A percentile compares a stretch with the other conserved stretches of the same genome.
Conservation (phyloP, 2,888 invertebrate species). For the Drosophila rellima region DNA sequence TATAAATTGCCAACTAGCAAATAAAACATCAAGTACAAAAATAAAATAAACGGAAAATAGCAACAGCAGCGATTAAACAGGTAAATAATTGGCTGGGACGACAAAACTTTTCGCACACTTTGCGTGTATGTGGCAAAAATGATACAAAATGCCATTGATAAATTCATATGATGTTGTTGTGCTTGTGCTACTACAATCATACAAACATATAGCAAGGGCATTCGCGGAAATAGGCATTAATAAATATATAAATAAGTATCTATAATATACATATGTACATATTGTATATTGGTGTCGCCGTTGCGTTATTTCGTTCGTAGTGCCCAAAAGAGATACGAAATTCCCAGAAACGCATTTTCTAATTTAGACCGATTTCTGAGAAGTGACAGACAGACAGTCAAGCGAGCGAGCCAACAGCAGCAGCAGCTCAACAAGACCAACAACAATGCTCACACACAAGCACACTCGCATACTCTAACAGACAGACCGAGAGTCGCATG, state of each 20-base stretch:
- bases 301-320: slow-evolving; percentile 65
- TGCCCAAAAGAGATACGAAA: slow-evolving; percentile 81
- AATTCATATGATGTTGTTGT: slow-evolving; percentile 41
- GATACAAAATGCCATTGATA: slow-evolving; percentile 57
- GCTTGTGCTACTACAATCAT: not conserved
- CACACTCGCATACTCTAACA: slow-evolving; percentile 14
- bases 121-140: slow-evolving; percentile 43
- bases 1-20: slow-evolving; percentile 70
- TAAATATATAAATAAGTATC: slow-evolving; percentile 37
- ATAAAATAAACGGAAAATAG: slow-evolving; percentile 43
- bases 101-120: slow-evolving; percentile 26
- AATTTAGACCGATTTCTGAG: slow-evolving; percentile 85
- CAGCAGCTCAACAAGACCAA: slow-evolving; percentile 73
- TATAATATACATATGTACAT: slow-evolving; percentile 44
- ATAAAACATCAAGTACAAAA: slow-evolving; percentile 38
- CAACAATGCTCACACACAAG: slow-evolving; percentile 61
- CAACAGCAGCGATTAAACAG: slow-evolving; percentile 60
- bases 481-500: slow-evolving; percentile 14
- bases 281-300: slow-evolving; percentile 61
- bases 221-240: slow-evolving; percentile 35
- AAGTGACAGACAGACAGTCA: slow-evolving; percentile 73
- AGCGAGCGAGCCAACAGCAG: slow-evolving; percentile 49
- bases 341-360: slow-evolving; percentile 85
- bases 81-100: slow-evolving; percentile 56
- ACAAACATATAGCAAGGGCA: slow-evolving; percentile 40